phyloP scores from a whole-genome alignment of 2,888 invertebrate genomes.

The Leucophora obtusa region DNA sequence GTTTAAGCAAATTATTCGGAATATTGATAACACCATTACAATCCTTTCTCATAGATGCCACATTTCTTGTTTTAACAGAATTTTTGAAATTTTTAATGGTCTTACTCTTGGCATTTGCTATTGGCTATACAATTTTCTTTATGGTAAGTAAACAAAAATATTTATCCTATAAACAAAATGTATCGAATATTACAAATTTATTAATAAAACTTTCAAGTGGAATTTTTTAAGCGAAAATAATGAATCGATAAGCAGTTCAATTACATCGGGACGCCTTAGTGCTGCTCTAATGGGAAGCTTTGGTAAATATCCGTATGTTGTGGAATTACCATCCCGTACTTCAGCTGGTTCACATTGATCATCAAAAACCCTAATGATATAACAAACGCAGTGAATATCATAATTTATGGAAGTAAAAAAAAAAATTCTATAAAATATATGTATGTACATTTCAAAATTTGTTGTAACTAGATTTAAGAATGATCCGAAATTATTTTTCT shows the following conservation, averaged over 20 bases:
- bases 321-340: conserved; percentile 32
- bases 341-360: conserved; percentile 25
- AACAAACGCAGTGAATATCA: no score
- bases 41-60: background rate
- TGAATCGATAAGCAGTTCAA: background rate
- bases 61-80: conserved; percentile 5
- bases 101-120: conserved; percentile 21
- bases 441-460: no score
- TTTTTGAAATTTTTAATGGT: conserved; percentile 33
- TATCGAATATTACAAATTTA: background rate
- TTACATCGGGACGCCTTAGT: conserved; percentile 25
- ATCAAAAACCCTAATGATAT: background rate
- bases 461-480: no score
- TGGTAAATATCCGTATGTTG: conserved; percentile 47
- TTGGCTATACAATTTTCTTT: conserved; percentile 35
- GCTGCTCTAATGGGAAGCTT: conserved; percentile 39
- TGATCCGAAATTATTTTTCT: no score
- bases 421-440: no score
- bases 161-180: background rate
- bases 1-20: background rate
- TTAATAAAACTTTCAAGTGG: conserved; percentile 8
- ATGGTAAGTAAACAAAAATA: conserved; percentile 26
- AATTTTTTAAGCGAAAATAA: background rate
- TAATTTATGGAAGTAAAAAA: no score
- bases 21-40: background rate